Percentiles rank a stretch among this genome's conserved stretches.
Conservation (phyloP, 2,888 invertebrate genomes). For the Andrena praecox region DNA sequence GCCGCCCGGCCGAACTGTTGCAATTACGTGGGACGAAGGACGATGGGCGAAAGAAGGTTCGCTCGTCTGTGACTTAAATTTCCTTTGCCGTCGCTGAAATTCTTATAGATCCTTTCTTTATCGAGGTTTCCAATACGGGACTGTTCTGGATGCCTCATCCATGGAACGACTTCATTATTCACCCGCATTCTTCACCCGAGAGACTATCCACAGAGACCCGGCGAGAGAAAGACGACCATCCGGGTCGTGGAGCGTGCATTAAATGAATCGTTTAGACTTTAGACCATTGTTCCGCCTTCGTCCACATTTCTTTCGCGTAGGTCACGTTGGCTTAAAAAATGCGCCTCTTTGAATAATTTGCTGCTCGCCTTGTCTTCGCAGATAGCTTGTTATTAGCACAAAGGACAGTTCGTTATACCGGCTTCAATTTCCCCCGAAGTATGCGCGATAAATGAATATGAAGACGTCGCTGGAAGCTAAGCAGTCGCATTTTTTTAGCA, state of each 20-base stretch:
- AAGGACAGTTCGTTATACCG: neutral
- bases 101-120: conserved; percentile 26
- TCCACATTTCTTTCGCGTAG: neutral
- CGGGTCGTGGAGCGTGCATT: conserved; percentile 35
- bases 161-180: conserved; percentile 66
- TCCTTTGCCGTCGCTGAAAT: conserved; percentile 35
- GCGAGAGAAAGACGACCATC: conserved; percentile 29
- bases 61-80: conserved; percentile 37
- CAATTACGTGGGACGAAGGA: conserved; percentile 31
- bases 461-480: no score
- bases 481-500: no score
- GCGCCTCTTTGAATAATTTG: conserved; percentile 15
- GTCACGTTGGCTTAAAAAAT: neutral
- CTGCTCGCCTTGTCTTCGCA: neutral
- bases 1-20: conserved; percentile 1
- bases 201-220: conserved; percentile 51
- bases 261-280: conserved; percentile 55
- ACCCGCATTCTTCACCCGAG: conserved; percentile 64
- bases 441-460: no score
- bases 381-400: neutral
- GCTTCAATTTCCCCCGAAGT: no score
- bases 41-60: neutral
- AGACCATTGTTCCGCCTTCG: conserved; percentile 5
- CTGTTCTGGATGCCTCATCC: conserved; percentile 50
- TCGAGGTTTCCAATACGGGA: conserved; percentile 64